Conservation (phyloP, 2,113 vertebrate genomes). For the Chaetodon auriga region DNA sequence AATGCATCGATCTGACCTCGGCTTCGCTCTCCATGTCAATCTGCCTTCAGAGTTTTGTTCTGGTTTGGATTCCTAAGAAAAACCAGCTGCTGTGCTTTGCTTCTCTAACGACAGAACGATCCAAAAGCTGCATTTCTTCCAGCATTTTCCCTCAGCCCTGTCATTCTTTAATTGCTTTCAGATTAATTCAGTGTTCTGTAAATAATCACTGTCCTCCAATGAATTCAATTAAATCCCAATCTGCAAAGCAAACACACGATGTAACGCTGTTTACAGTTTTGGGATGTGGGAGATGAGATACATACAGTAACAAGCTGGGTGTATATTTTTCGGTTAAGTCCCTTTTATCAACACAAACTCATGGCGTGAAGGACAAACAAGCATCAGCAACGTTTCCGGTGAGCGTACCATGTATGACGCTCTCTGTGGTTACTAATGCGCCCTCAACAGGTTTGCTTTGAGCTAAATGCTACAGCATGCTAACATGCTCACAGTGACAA, state of each 20-base stretch:
- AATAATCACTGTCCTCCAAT: conserved; percentile 34
- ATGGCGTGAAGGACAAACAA: conserved; percentile 8
- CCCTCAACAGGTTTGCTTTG: too few species aligned
- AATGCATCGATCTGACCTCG: conserved; percentile 36
- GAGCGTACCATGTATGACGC: too few species aligned
- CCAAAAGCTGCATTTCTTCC: not conserved
- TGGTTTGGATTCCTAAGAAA: not conserved
- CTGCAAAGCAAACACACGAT: conserved; percentile 23
- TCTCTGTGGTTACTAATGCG: too few species aligned
- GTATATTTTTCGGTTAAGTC: not conserved
- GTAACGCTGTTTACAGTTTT: not conserved
- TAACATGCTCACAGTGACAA: too few species aligned
- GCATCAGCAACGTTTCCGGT: not conserved
- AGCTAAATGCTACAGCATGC: too few species aligned
- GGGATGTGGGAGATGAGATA: conserved; percentile 9
- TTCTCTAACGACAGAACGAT: not conserved
- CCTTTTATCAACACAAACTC: conserved; percentile 16
- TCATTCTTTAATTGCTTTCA: conserved; percentile 11
- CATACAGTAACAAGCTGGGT: not conserved
- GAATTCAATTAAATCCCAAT: conserved; percentile 35
- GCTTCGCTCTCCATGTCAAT: not conserved
- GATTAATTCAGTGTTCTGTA: conserved; percentile 16
- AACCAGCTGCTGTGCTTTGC: not conserved
- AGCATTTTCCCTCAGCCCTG: not conserved
- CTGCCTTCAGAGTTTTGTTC: not conserved